These are phyloP conservation scores for Kryptolebias ocellatus DNA, from an alignment of 2,797 vertebrate species.

Conservation along the genomic window DNA sequence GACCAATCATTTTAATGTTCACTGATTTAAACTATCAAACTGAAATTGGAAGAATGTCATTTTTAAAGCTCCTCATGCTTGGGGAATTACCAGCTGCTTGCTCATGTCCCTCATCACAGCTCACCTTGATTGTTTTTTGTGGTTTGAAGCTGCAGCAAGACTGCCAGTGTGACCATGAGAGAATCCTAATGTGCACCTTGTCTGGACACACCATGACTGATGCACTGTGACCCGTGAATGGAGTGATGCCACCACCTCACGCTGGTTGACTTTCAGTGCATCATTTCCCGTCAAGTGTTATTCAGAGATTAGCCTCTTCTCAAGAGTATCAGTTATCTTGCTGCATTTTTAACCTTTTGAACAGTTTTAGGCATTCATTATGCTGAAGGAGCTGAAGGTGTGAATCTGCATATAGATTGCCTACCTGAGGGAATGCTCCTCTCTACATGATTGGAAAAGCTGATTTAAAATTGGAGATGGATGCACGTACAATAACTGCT, in stretches of 20 bases:
- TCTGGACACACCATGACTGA: slow-evolving; percentile 41
- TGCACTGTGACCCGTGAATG: slow-evolving; percentile 38
- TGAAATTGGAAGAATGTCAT: neutral
- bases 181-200: slow-evolving; percentile 45
- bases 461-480: slow-evolving; percentile 60
- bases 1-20: slow-evolving; percentile 78
- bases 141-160: slow-evolving; percentile 23
- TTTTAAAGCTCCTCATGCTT: slow-evolving; percentile 60
- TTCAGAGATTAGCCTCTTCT: slow-evolving; percentile 75
- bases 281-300: slow-evolving; percentile 67
- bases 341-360: slow-evolving; percentile 67
- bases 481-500: slow-evolving; percentile 52
- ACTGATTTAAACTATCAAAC: slow-evolving; percentile 62
- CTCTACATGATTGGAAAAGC: slow-evolving; percentile 67
- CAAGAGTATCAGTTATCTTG: slow-evolving; percentile 61
- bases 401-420: slow-evolving; percentile 84
- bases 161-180: slow-evolving; percentile 38
- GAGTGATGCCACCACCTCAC: slow-evolving; percentile 39
- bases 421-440: slow-evolving; percentile 55
- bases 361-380: slow-evolving; percentile 76
- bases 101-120: slow-evolving; percentile 27
- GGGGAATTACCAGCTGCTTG: slow-evolving; percentile 51
- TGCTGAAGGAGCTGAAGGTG: slow-evolving; percentile 71
- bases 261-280: slow-evolving; percentile 44
- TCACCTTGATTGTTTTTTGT: slow-evolving; percentile 39